Conservation (phyloP, 1,140 invertebrate genomes). For the Oppia nitens region DNA sequence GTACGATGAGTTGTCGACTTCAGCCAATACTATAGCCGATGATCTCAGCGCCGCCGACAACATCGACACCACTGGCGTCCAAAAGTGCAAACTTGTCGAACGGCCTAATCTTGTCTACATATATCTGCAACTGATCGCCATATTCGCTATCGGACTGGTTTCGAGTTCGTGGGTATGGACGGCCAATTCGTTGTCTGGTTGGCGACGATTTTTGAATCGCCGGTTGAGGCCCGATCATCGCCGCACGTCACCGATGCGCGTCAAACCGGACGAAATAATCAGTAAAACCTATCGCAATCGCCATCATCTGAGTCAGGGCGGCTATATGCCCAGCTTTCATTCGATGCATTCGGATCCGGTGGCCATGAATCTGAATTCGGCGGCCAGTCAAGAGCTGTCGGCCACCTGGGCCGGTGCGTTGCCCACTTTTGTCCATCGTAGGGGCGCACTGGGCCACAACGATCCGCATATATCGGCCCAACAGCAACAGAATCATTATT, state of each 20-base stretch:
- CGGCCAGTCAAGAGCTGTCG: slow-evolving; percentile 39
- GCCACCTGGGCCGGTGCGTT: slow-evolving; percentile 74
- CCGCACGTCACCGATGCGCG: slow-evolving; percentile 30
- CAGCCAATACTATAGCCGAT: too few relatives aligned
- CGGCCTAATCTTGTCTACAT: slow-evolving; percentile 61
- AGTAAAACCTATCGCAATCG: slow-evolving; percentile 32
- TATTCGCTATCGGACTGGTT: slow-evolving; percentile 63
- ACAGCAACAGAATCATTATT: slow-evolving; percentile 6
- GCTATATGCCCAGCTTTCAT: slow-evolving; percentile 2
- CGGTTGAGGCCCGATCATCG: slow-evolving; percentile 33
- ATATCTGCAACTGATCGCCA: slow-evolving; percentile 57
- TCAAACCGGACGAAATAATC: slow-evolving; percentile 76
- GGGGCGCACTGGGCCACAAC: slow-evolving; percentile 48
- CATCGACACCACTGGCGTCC: too few relatives aligned
- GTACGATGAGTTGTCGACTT: neutral
- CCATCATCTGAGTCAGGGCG: neutral
- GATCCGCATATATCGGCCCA: too few relatives aligned
- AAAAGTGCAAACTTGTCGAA: slow-evolving; percentile 41
- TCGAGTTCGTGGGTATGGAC: slow-evolving; percentile 90
- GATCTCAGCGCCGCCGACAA: too few relatives aligned
- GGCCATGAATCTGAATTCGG: slow-evolving; percentile 58
- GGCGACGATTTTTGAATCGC: slow-evolving; percentile 64
- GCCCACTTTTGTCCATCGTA: slow-evolving; percentile 59
- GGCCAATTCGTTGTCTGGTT: slow-evolving; percentile 54
- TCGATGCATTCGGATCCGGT: slow-evolving; percentile 27